A percentile compares a stretch with the other conserved stretches of the same genome.
phyloP scores from a whole-genome alignment of 2,888 invertebrate species.

The Tenodera sinensis region DNA sequence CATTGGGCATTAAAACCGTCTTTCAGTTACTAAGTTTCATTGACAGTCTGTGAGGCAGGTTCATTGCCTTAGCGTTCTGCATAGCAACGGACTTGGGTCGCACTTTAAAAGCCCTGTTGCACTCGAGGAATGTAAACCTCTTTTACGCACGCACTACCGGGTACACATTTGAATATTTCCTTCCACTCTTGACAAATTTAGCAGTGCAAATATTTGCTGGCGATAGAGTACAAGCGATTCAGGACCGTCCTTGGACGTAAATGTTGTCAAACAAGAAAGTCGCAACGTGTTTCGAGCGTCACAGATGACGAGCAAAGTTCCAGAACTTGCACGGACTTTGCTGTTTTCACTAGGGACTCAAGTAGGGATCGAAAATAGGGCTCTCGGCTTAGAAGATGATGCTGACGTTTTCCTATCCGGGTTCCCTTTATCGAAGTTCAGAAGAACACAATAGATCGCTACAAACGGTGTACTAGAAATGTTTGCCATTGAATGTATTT shows the following conservation, averaged over 20 bases:
- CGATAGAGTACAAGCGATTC: not conserved
- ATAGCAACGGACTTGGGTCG: not conserved
- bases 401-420: no score
- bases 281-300: not conserved
- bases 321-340: not conserved
- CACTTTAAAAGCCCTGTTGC: no score
- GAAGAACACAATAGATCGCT: no score
- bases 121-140: not conserved
- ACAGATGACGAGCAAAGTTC: not conserved
- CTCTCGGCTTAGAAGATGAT: no score
- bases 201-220: not conserved
- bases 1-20: no score
- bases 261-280: not conserved
- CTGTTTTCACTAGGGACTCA: no score
- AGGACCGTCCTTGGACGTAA: not conserved
- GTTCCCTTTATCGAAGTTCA: no score
- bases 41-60: not conserved
- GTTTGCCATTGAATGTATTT: no score
- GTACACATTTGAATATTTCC: not conserved
- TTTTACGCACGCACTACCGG: not conserved
- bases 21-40: no score
- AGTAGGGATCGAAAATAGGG: no score
- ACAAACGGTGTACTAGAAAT: no score
- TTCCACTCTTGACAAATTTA: not conserved
- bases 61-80: not conserved